Percentiles rank a stretch among this genome's conserved stretches.
phyloP scores from a whole-genome alignment of 2,797 vertebrate species.

The Enteromius mattozi region DNA sequence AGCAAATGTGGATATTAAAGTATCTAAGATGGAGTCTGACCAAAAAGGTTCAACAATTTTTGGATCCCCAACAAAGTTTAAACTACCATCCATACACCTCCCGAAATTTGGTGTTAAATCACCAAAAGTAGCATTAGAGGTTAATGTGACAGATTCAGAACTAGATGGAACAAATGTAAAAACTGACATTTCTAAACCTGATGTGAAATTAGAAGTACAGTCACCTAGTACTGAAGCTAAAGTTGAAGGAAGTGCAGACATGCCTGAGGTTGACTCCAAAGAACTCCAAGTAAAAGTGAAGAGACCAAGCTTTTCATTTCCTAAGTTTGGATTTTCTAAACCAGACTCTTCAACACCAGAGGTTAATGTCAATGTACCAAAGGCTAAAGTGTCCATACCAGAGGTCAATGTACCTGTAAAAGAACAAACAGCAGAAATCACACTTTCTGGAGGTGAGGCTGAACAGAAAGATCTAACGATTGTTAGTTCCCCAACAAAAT shows the following conservation, averaged over 20 bases:
- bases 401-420: conserved; percentile 6
- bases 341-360: conserved; percentile 54
- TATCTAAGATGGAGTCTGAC: conserved; percentile 14
- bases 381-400: conserved; percentile 41
- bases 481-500: conserved; percentile 52
- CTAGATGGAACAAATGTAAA: conserved; percentile 53
- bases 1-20: conserved; percentile 56
- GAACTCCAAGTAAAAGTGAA: conserved; percentile 38
- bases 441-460: conserved; percentile 13
- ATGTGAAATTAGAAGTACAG: rapidly evolving
- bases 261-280: conserved; percentile 53
- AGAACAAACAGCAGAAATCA: conserved; percentile 18
- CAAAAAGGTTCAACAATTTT: conserved; percentile 44
- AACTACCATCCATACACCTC: conserved; percentile 49
- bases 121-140: conserved; percentile 35
- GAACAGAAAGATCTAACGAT: conserved; percentile 42
- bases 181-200: background rate
- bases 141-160: conserved; percentile 44
- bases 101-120: conserved; percentile 63
- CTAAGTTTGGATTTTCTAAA: conserved; percentile 59
- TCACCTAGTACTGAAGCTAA: conserved; percentile 21
- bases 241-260: conserved; percentile 14
- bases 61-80: conserved; percentile 53
- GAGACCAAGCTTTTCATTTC: conserved; percentile 52
- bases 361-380: conserved; percentile 61